A percentile compares a stretch with the other conserved stretches of the same genome.
phyloP scores from a whole-genome alignment of 2,888 invertebrate species.

The Acanthoscelides obtectus region DNA sequence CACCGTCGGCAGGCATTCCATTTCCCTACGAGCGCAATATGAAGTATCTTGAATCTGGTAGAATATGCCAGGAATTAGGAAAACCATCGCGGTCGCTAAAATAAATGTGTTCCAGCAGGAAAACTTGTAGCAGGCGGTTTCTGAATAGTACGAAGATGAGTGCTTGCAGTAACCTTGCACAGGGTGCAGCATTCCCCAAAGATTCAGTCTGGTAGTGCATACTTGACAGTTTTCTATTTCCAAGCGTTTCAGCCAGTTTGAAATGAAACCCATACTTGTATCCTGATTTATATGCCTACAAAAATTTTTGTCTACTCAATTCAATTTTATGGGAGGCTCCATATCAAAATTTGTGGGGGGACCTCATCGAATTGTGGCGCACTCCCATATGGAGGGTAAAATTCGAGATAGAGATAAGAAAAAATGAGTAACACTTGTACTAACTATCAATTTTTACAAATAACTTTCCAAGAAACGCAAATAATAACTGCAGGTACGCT shows the following conservation, averaged over 20 bases:
- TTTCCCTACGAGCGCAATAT: not conserved
- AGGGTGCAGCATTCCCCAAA: not conserved
- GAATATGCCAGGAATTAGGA: not conserved
- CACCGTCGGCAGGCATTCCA: not conserved
- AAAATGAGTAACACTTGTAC: no score
- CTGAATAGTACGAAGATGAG: not conserved
- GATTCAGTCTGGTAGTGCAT: not conserved
- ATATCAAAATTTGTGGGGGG: no score
- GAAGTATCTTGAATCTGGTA: not conserved
- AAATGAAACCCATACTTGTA: no score
- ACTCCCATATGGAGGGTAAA: no score
- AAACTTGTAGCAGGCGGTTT: not conserved
- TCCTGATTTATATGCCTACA: no score
- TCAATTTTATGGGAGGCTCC: no score
- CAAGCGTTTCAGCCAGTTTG: not conserved
- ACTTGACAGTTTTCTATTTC: not conserved
- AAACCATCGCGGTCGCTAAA: not conserved
- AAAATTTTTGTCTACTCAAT: no score
- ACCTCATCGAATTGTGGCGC: no score
- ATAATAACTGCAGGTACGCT: no score
- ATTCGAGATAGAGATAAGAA: no score
- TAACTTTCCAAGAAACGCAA: no score
- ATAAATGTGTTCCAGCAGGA: not conserved
- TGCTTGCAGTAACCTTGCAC: not conserved
- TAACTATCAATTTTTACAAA: no score